phyloP scores from a whole-genome alignment of 2,797 vertebrate genomes.

The Gadopsis marmoratus region DNA sequence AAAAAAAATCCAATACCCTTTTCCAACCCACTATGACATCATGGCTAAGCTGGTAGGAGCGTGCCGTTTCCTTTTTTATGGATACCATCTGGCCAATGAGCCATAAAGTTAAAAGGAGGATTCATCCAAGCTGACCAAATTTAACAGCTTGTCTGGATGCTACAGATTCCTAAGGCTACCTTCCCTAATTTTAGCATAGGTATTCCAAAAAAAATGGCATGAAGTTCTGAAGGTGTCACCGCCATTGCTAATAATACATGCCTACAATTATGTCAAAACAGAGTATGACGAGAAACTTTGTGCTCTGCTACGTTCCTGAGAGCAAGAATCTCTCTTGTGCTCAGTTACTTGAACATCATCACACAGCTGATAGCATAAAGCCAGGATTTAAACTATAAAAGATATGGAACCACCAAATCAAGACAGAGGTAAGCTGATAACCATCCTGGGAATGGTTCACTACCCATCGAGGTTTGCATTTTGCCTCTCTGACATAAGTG shows the following conservation, averaged over 20 bases:
- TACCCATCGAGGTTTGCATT: neutral
- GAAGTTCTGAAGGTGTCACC: neutral
- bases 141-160: neutral
- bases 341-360: neutral
- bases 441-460: neutral
- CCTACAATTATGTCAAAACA: neutral
- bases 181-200: neutral
- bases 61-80: neutral
- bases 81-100: constrained; percentile 4
- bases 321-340: neutral
- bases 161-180: neutral
- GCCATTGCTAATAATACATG: neutral
- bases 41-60: neutral
- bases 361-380: constrained; percentile 2
- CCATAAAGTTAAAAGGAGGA: constrained; percentile 11
- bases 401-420: neutral
- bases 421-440: neutral
- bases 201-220: neutral
- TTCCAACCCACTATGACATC: constrained; percentile 11
- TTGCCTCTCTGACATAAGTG: constrained; percentile 7
- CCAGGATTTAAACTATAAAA: neutral
- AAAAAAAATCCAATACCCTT: constrained; percentile 1
- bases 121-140: constrained; percentile 1
- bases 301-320: neutral
- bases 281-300: neutral